A percentile compares a stretch with the other conserved stretches of the same genome.
Evolutionary conservation across 2,888 invertebrate species (phyloP).

Genomic region (Ashinkailepas kermadecensis): DNA sequence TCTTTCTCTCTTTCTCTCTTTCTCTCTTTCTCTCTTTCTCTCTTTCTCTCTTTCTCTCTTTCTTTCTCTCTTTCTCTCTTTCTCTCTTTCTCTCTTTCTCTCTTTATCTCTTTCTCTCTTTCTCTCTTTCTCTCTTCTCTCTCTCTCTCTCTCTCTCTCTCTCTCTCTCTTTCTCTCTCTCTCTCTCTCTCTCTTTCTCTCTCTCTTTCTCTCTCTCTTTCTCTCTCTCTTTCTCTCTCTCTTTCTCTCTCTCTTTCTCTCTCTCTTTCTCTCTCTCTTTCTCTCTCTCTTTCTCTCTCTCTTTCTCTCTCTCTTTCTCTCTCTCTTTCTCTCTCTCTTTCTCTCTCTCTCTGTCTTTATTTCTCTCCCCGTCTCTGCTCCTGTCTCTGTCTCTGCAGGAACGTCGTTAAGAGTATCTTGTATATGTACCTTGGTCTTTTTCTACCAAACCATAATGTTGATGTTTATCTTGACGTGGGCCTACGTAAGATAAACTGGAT

Average conservation of each 20-base stretch:
- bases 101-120: no score
- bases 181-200: background rate
- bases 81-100: no score
- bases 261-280: background rate
- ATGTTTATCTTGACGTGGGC: no score
- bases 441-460: no score
- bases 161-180: background rate
- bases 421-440: no score
- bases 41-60: background rate
- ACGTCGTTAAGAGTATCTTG: no score
- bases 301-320: background rate
- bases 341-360: background rate
- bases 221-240: slow-evolving; percentile 7
- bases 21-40: background rate
- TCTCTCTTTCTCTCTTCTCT: background rate
- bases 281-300: background rate
- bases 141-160: background rate
- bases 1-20: no score
- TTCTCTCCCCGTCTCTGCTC: background rate
- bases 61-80: background rate
- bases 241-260: background rate
- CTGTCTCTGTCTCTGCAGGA: background rate
- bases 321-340: background rate
- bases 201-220: no score
- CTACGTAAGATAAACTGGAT: no score